Evolutionary conservation across 2,888 invertebrate species (phyloP).

Genomic region (Zygogramma bicolorata): DNA sequence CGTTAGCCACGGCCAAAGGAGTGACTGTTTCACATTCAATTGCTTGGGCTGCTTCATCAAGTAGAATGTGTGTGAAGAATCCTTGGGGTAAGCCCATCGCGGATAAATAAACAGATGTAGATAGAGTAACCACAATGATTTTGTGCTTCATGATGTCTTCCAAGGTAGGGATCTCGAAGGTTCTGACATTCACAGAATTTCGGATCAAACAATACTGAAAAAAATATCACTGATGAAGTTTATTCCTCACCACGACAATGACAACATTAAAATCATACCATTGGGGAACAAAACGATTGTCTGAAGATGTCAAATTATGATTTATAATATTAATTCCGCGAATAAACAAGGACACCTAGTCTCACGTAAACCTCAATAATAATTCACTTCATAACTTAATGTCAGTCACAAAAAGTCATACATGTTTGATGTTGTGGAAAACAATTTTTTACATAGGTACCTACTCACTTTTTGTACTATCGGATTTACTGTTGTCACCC

Average conservation of each 20-base stretch:
- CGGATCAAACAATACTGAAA: slow-evolving; percentile 81
- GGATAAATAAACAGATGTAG: slow-evolving; percentile 81
- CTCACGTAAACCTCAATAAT: too few relatives aligned
- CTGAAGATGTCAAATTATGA: too few relatives aligned
- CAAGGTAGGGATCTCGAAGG: slow-evolving; percentile 77
- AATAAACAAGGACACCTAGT: too few relatives aligned
- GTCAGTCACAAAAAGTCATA: too few relatives aligned
- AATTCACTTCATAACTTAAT: too few relatives aligned
- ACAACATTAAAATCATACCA: too few relatives aligned
- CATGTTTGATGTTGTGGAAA: too few relatives aligned
- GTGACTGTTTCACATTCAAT: slow-evolving; percentile 88
- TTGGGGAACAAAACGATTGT: too few relatives aligned
- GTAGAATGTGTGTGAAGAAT: slow-evolving; percentile 83
- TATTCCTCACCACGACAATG: too few relatives aligned
- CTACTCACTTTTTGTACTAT: slow-evolving; percentile 73
- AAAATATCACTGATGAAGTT: slow-evolving; percentile 3
- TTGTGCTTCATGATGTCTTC: slow-evolving; percentile 79
- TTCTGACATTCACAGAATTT: slow-evolving; percentile 68
- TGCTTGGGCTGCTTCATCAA: slow-evolving; percentile 90
- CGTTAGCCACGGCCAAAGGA: slow-evolving; percentile 80
- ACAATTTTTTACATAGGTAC: too few relatives aligned
- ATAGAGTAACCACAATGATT: slow-evolving; percentile 83
- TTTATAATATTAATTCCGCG: too few relatives aligned
- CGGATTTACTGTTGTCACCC: slow-evolving; percentile 82
- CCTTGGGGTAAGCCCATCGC: slow-evolving; percentile 77